Evolutionary conservation across 2,888 invertebrate species (phyloP).

Genomic region (Amiota mariae): DNA sequence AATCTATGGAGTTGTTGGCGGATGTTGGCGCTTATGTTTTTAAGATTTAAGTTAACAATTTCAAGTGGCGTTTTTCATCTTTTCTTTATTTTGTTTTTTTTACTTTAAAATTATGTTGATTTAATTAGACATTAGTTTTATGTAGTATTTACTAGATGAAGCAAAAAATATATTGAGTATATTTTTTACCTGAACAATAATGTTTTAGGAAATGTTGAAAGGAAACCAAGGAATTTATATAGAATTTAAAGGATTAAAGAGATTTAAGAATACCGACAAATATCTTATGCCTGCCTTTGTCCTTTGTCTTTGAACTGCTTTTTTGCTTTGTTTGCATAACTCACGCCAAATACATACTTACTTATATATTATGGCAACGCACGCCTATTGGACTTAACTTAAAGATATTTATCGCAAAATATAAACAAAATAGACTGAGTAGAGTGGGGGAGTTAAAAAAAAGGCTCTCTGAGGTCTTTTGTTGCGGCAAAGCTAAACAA

Average conservation of each 20-base stretch:
- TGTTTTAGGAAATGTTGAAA: no score
- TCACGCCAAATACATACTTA: neutral
- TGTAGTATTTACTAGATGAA: no score
- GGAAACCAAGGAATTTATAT: no score
- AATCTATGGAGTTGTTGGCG: neutral
- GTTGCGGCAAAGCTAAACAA: constrained; percentile 24
- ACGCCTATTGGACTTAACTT: neutral
- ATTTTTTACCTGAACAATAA: no score
- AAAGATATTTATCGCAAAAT: constrained; percentile 10
- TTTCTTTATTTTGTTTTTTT: neutral
- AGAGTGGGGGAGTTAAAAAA: no score
- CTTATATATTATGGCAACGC: neutral
- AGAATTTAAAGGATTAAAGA: no score
- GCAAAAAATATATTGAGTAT: no score
- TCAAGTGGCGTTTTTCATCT: neutral
- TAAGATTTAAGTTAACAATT: constrained; percentile 7
- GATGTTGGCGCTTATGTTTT: constrained; percentile 27
- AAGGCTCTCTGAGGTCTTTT: neutral
- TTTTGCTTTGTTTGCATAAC: constrained; percentile 4
- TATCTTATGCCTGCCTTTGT: no score
- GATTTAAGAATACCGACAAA: no score
- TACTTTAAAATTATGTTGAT: constrained; percentile 12
- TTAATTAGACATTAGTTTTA: neutral
- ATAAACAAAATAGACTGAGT: constrained; percentile 5
- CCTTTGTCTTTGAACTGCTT: no score